phyloP scores from a whole-genome alignment of 1,140 invertebrate genomes.

The Coelopa frigida region DNA sequence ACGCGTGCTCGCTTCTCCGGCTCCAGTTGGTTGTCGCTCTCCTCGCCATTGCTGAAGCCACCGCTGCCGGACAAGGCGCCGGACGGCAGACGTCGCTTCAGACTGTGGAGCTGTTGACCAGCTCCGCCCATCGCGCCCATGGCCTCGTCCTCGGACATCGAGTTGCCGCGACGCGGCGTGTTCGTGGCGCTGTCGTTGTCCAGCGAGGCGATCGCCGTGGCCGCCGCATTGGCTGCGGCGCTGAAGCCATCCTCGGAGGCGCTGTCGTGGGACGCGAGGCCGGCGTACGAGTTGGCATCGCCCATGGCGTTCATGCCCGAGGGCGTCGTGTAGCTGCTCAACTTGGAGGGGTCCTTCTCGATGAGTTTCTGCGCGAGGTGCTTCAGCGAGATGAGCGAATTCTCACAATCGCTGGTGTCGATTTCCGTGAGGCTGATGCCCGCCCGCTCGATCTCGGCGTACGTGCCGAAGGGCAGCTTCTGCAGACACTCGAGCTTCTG shows the following conservation, averaged over 20 bases:
- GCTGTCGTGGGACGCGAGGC: slow-evolving; percentile 32
- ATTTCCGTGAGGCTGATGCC: slow-evolving; percentile 87
- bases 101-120: slow-evolving; percentile 20
- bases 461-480: slow-evolving; percentile 92
- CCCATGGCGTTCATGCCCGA: slow-evolving; percentile 31
- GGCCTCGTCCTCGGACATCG: slow-evolving; percentile 36
- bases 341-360: slow-evolving; percentile 65
- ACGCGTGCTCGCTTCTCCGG: slow-evolving; percentile 23
- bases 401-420: slow-evolving; percentile 89
- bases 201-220: slow-evolving; percentile 35
- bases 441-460: slow-evolving; percentile 86
- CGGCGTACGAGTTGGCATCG: slow-evolving; percentile 11
- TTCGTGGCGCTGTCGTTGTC: slow-evolving; percentile 39
- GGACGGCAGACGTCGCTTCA: slow-evolving; percentile 36
- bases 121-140: too few relatives aligned
- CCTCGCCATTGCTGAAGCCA: slow-evolving; percentile 38
- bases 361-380: slow-evolving; percentile 72
- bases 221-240: slow-evolving; percentile 30
- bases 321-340: slow-evolving; percentile 35
- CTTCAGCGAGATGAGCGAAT: slow-evolving; percentile 77
- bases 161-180: slow-evolving; percentile 32
- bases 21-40: slow-evolving; percentile 29
- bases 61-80: too few relatives aligned
- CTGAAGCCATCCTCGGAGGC: slow-evolving; percentile 40
- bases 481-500: slow-evolving; percentile 87